Percentiles rank a stretch among this genome's conserved stretches.
Evolutionary conservation across 2,797 vertebrate species (phyloP).

Genomic region (Neosilurus hyrtlii): DNA sequence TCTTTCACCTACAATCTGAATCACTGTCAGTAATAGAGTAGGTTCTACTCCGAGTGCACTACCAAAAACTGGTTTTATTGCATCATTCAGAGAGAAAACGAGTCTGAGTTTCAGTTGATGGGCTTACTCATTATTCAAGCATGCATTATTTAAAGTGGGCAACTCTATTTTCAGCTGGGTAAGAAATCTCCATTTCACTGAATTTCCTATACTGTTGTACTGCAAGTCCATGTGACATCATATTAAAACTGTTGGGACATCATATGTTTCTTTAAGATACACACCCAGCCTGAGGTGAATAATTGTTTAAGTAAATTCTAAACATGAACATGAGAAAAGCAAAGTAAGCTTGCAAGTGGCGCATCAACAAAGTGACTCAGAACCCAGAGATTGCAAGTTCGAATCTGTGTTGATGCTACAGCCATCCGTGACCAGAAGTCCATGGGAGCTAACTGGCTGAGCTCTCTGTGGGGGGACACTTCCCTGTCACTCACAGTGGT

Average conservation of each 20-base stretch:
- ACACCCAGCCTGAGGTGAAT: too few species aligned
- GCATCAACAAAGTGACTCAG: too few species aligned
- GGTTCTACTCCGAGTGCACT: not conserved
- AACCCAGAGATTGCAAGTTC: too few species aligned
- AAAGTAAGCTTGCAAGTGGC: too few species aligned
- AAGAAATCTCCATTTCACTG: not conserved
- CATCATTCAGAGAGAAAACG: slow-evolving; percentile 9
- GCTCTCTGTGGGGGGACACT: too few species aligned
- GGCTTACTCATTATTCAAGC: not conserved
- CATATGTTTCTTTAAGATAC: not conserved
- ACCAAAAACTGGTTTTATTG: not conserved
- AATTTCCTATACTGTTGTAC: not conserved
- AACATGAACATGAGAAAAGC: too few species aligned
- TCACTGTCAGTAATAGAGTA: not conserved
- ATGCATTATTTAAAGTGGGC: slow-evolving; percentile 19
- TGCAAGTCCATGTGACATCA: not conserved
- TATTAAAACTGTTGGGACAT: not conserved
- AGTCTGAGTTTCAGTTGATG: not conserved
- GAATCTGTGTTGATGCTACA: too few species aligned
- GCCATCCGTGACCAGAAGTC: too few species aligned
- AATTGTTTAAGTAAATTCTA: too few species aligned
- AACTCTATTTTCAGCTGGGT: not conserved
- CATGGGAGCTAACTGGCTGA: too few species aligned
- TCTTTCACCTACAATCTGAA: not conserved
- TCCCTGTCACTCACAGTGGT: too few species aligned